Percentiles rank a stretch among this genome's conserved stretches.
Conservation (phyloP, 2,113 vertebrate species). For the Corythornis cristatus region DNA sequence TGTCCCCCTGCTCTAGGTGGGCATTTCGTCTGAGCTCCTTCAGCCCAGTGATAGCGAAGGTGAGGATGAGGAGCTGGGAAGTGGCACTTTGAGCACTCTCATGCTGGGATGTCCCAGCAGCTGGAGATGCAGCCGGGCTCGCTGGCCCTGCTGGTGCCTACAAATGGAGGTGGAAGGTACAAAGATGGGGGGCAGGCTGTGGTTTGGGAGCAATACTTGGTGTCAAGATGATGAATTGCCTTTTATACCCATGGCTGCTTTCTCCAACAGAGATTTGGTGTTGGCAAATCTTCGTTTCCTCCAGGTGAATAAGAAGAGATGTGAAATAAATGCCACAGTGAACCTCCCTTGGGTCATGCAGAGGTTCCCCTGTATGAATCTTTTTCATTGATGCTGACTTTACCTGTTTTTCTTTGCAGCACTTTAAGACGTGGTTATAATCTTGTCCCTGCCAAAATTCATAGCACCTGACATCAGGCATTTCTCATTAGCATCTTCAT, state of each 20-base stretch:
- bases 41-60: rapidly evolving
- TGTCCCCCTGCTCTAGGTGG: neutral
- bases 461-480: neutral
- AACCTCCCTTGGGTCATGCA: neutral
- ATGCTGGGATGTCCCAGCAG: neutral
- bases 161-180: neutral
- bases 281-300: neutral
- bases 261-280: neutral
- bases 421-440: neutral
- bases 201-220: neutral
- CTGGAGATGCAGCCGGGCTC: neutral
- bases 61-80: neutral
- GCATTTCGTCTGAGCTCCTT: neutral
- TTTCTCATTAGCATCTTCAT: neutral
- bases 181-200: neutral
- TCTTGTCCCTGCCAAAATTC: neutral
- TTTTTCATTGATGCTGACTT: neutral
- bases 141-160: neutral
- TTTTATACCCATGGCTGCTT: neutral
- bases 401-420: neutral
- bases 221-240: neutral
- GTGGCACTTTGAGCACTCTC: rapidly evolving
- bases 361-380: neutral
- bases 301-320: neutral
- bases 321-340: neutral